Conservation (phyloP, 2,113 vertebrate genomes). For the Platichthys flesus region DNA sequence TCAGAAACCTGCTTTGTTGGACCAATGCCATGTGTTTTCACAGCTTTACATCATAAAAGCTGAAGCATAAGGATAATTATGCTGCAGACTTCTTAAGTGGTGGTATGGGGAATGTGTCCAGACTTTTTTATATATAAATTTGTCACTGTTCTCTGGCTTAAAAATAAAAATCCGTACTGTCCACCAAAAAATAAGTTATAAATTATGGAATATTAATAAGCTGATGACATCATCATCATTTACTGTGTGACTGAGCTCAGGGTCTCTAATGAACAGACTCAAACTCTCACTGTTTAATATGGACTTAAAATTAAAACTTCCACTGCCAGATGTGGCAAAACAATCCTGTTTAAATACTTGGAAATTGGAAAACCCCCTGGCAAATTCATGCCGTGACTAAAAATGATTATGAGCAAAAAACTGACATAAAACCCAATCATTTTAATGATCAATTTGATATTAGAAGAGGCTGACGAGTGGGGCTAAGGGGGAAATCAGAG, state of each 20-base stretch:
- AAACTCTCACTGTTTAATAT: constrained; percentile 38
- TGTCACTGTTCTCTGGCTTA: constrained; percentile 17
- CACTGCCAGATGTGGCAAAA: constrained; percentile 38
- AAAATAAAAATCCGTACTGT: not conserved
- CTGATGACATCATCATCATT: constrained; percentile 45
- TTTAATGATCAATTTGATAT: constrained; percentile 21
- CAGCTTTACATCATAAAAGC: constrained; percentile 16
- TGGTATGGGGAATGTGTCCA: constrained; percentile 13
- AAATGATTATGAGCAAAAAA: constrained; percentile 34
- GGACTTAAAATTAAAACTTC: constrained; percentile 34
- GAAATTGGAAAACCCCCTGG: constrained; percentile 12
- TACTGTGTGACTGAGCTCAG: constrained; percentile 10
- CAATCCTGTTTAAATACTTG: constrained; percentile 19
- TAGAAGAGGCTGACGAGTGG: not conserved
- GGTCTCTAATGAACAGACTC: constrained; percentile 8
- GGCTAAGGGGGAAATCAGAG: not conserved
- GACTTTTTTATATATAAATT: constrained; percentile 7
- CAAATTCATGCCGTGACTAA: constrained; percentile 22
- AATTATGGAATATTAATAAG: constrained; percentile 34
- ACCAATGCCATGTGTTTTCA: not conserved
- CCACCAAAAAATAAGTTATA: constrained; percentile 22
- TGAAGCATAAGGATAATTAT: constrained; percentile 35
- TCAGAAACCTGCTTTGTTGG: constrained; percentile 35
- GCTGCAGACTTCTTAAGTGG: constrained; percentile 8
- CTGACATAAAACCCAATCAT: constrained; percentile 38